Evolutionary conservation across 2,797 vertebrate species (phyloP).

Genomic region (Natrix natrix): DNA sequence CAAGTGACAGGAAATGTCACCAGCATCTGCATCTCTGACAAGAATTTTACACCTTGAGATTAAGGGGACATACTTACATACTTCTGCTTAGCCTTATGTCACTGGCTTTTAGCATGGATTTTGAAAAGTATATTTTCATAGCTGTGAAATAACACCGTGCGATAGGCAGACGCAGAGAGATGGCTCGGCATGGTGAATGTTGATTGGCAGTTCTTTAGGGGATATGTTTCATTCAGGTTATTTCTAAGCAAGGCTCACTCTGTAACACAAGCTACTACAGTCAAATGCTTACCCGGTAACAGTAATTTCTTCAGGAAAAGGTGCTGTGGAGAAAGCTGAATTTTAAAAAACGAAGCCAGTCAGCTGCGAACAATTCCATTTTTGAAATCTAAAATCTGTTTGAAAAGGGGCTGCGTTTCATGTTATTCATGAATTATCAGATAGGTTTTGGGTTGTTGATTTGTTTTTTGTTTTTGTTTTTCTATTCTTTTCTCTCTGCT

Average conservation of each 20-base stretch:
- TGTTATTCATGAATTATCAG: background rate
- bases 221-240: background rate
- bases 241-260: rapidly evolving
- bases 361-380: background rate
- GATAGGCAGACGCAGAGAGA: background rate
- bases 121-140: constrained; percentile 61
- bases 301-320: constrained; percentile 21
- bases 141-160: constrained; percentile 35
- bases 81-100: constrained; percentile 39
- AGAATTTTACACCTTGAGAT: constrained; percentile 59
- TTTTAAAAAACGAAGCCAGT: background rate
- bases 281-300: constrained; percentile 33
- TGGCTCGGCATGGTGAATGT: constrained; percentile 22
- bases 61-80: constrained; percentile 55
- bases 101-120: constrained; percentile 35
- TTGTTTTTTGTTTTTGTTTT: too few relatives aligned
- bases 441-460: too few relatives aligned
- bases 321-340: background rate
- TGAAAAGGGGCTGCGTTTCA: background rate
- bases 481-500: background rate
- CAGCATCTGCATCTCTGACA: constrained; percentile 65
- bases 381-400: background rate
- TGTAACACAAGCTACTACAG: background rate
- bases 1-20: constrained; percentile 59
- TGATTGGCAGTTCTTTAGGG: constrained; percentile 9